phyloP scores from a whole-genome alignment of 2,113 vertebrate species.

The Chinchilla lanigera region DNA sequence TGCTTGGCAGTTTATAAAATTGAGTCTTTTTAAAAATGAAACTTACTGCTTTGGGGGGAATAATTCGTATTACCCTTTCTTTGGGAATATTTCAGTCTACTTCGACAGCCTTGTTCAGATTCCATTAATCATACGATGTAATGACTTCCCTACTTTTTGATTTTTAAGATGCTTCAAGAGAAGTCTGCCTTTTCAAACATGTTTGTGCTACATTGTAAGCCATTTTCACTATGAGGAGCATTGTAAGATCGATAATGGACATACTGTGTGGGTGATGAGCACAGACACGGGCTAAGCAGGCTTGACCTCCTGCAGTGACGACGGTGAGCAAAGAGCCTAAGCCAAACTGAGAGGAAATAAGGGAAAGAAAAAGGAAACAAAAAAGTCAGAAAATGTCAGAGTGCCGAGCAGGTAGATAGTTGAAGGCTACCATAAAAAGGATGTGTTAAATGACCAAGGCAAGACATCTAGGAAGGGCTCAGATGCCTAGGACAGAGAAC shows the following conservation, averaged over 20 bases:
- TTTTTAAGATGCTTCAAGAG: constrained; percentile 26
- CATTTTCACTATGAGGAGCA: neutral
- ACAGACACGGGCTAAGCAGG: neutral
- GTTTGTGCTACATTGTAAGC: neutral
- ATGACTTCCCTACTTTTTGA: neutral
- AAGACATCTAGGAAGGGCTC: neutral
- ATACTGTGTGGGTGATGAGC: neutral
- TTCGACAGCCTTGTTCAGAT: neutral
- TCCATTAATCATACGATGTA: neutral
- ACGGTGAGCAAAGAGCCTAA: neutral
- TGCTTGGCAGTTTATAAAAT: constrained; percentile 44
- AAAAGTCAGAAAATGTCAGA: neutral
- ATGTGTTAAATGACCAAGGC: neutral
- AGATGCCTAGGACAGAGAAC: neutral
- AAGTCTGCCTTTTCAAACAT: neutral
- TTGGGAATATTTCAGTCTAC: constrained; percentile 23
- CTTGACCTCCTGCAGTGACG: neutral
- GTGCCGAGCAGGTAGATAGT: neutral
- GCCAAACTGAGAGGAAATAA: neutral
- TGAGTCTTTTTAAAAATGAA: constrained; percentile 33
- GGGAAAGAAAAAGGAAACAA: neutral
- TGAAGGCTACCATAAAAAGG: neutral
- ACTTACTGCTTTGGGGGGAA: neutral
- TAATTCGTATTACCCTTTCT: neutral
- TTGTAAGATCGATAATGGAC: neutral